Conservation (phyloP, 2,888 invertebrate genomes). For the Agrotis puta region DNA sequence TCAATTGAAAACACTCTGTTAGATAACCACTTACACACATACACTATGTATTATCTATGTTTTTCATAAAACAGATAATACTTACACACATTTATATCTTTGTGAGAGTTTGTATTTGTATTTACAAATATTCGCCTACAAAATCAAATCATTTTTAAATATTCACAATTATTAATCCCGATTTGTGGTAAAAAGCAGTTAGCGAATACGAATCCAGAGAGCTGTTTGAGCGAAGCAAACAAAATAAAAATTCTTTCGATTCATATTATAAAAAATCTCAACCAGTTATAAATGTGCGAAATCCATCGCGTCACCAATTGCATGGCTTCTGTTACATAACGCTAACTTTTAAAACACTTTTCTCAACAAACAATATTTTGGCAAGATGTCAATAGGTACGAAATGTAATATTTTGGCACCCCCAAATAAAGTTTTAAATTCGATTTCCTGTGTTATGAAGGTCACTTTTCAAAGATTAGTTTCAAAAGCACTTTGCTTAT, state of each 20-base stretch:
- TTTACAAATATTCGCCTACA: no score
- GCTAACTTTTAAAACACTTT: conserved; percentile 39
- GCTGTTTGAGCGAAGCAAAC: no score
- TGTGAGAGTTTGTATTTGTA: no score
- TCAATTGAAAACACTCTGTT: no score
- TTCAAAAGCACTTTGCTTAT: conserved; percentile 27
- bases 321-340: conserved; percentile 11
- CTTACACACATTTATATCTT: no score
- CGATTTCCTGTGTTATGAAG: conserved; percentile 32
- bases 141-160: no score
- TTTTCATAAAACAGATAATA: no score
- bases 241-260: no score
- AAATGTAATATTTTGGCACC: conserved; percentile 28
- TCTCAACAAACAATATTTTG: conserved; percentile 44
- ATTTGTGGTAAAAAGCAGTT: background rate
- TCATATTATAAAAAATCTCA: no score
- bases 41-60: no score
- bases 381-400: conserved; percentile 39
- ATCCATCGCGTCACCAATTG: background rate
- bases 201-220: background rate
- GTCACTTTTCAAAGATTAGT: conserved; percentile 19
- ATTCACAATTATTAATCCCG: background rate
- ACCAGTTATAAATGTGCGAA: background rate
- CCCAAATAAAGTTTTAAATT: conserved; percentile 32
- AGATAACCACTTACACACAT: no score